Evolutionary conservation across 2,113 vertebrate species (phyloP).

Genomic region (Phrynosoma platyrhinos): DNA sequence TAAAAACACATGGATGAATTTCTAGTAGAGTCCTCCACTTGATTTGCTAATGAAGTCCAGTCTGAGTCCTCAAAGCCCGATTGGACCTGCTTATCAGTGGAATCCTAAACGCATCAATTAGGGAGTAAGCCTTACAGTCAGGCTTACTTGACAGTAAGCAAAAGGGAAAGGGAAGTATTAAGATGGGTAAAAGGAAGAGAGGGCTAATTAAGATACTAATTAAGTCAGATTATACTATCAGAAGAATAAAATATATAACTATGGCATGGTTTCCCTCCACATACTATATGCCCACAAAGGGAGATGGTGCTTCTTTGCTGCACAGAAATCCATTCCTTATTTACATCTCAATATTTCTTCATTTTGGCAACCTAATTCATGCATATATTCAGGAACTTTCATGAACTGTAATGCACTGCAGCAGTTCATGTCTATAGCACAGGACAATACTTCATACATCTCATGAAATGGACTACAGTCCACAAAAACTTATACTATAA

Average conservation of each 20-base stretch:
- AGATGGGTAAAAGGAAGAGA: neutral
- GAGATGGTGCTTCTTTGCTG: neutral
- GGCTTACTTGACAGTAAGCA: neutral
- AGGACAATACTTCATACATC: neutral
- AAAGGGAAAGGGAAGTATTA: neutral
- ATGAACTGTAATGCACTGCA: neutral
- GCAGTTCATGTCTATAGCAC: neutral
- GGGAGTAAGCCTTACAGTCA: neutral
- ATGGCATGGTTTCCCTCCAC: too few relatives aligned
- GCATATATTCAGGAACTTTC: neutral
- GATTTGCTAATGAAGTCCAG: neutral
- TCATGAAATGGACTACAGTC: too few relatives aligned
- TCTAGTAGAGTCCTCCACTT: neutral
- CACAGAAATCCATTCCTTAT: neutral
- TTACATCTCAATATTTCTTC: neutral
- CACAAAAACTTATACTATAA: neutral
- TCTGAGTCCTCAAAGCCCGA: neutral
- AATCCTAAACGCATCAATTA: neutral
- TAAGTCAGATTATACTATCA: too few relatives aligned
- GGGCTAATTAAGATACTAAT: neutral
- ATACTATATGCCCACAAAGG: neutral
- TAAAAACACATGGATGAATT: neutral
- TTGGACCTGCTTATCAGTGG: neutral
- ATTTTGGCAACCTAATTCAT: neutral
- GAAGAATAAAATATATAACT: too few relatives aligned